Evolutionary conservation across 1,140 invertebrate genomes (phyloP), one percentile per base, ranked within the genome.

Genomic region (Choristoneura fumiferana): DNA sequence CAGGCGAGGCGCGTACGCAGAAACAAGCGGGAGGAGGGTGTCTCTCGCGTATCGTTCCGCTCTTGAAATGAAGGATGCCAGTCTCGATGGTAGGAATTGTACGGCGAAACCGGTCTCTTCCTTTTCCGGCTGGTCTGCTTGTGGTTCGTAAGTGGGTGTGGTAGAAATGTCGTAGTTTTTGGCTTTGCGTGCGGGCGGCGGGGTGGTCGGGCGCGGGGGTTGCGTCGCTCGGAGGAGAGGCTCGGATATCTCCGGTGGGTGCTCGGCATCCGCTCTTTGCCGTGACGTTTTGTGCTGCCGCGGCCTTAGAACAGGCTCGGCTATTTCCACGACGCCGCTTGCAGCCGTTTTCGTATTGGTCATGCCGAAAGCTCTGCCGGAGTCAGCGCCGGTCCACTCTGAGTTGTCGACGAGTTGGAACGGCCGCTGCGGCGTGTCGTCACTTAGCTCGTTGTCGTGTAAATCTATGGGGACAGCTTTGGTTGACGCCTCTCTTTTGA

Each of bases 11-110:
- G 94, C 94, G 73, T 95, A 94, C 36, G 94, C 94, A 0, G 94
- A 95, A 2, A 95, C 94, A 4, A 95, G 69, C 0, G 94, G 94
- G 45, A 95, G 73, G 8, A 95, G 82, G 0, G 94, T 95, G 70
- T 94, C 93, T 45, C 94, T 90, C 0, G 95, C 95, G 72, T 96
- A 96, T 17, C 93, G 91, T 78, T 96, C 95, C 0, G 95, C 95
- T 69, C 95, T 93, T 13, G 95, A 94, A 18, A 96, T 91, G 74
- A 96, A 93, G 4, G 93, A 93, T 0, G 94, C 94, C 10, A 96
- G 74, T 22, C 94, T 91, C 57, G 95, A 93, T 0, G 95, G 95
- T 15, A 96, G 82, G 67, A 95, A 92, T 72, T 96, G 95, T 5
- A 96, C 94, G 0, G 94, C 95, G 58, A 93, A 94, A 54, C 84